Evolutionary conservation across 2,797 vertebrate genomes (phyloP), one percentile per base, ranked within the genome.

Genomic region (Cryptoblepharus egeriae): DNA sequence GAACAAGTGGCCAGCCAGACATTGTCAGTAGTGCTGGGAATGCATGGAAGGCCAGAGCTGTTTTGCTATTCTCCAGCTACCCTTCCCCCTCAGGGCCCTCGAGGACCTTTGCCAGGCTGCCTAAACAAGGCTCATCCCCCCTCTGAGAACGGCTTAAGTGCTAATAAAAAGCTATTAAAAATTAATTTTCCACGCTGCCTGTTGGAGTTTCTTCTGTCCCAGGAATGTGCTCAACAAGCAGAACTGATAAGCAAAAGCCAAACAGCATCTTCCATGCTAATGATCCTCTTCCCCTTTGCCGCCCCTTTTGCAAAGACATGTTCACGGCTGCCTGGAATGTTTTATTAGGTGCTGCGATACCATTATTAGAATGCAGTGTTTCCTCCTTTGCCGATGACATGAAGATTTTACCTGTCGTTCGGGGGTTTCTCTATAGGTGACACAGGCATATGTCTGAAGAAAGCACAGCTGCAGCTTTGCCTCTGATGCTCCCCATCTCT

Each of bases 141-240:
- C 83, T 85, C 85, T 87, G 81, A 86, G 82, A 90, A 91, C 77
- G 85, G 87, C 87, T 93, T 90, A 88, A 92, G 79, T 49, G 4
- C 87, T 89, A 93, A 93, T 91, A n/a, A 93, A 94, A 93, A 89
- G 82, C 87, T 92, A 91, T 93, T 93, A 92, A 87, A 94, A 94
- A 95, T 94, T 91, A 92, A 94, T 93, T 95, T 93, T 90, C 91
- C 88, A 90, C 45, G 20, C 90, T 93, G 92, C 92, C 90, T 94
- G 84, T 86, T 83, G 91, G 90, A 60, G 83, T 87, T 90, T 84
- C 82, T 90, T 83, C 83, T 84, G 84, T 79, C 78, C 71, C 80
- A 84, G 88, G 88, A 90, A 91, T 60, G 0, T 72, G 55, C 79
- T 94, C 90, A 93, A 90, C 85, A 90, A 89, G 93, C 91, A 94